Evolutionary conservation across 2,797 vertebrate species (phyloP).

Genomic region (Gambusia yucatana): DNA sequence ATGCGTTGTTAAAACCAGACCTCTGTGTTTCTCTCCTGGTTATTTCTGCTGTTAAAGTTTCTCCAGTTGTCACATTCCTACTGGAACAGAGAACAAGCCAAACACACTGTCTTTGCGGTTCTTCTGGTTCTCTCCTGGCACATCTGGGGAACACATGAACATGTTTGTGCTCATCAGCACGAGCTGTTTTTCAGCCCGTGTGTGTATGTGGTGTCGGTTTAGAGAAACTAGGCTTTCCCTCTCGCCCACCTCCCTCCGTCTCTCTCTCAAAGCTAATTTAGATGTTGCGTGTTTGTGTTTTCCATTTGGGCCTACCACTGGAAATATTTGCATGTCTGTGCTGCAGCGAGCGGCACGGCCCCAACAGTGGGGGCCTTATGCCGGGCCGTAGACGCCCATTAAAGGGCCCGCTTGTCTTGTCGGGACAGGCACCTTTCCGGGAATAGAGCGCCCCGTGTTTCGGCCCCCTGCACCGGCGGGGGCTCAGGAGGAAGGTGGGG

Average conservation of each 20-base stretch:
- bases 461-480: conserved; percentile 59
- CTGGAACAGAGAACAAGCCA: conserved; percentile 37
- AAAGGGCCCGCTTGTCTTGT: conserved; percentile 81
- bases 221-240: conserved; percentile 72
- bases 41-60: conserved; percentile 20
- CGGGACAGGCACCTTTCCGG: conserved; percentile 80
- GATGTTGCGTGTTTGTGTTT: conserved; percentile 86
- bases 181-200: conserved; percentile 63
- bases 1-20: too few relatives aligned
- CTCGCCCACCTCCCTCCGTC: conserved; percentile 44
- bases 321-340: conserved; percentile 88
- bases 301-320: conserved; percentile 85
- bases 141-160: conserved; percentile 77
- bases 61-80: conserved; percentile 28
- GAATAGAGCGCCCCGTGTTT: conserved; percentile 83
- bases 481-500: conserved; percentile 60
- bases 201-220: conserved; percentile 59
- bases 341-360: conserved; percentile 72
- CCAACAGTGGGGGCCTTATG: conserved; percentile 85
- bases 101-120: conserved; percentile 45
- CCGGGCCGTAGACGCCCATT: conserved; percentile 76
- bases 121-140: conserved; percentile 56
- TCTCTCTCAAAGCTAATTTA: conserved; percentile 77
- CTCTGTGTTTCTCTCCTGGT: not conserved
- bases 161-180: conserved; percentile 71